A percentile compares a stretch with the other conserved stretches of the same genome.
These are phyloP conservation scores for Netelia fuscicornis DNA, from an alignment of 2,888 invertebrate genomes.

Conservation along the genomic window DNA sequence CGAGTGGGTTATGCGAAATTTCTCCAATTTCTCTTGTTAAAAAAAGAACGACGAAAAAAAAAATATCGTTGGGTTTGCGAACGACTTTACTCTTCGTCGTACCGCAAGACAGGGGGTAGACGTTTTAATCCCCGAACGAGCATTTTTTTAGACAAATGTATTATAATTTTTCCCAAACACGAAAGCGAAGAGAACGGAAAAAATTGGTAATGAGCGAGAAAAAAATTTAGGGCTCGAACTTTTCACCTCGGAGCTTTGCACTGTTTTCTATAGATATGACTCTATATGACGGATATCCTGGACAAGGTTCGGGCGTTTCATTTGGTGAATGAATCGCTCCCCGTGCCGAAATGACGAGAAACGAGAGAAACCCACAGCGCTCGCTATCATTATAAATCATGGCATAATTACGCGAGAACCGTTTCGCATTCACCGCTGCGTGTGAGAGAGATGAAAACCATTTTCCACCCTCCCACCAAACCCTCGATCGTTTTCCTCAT, in stretches of 20 bases:
- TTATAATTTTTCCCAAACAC: constrained; percentile 26
- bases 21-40: constrained; percentile 12
- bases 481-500: constrained; percentile 57
- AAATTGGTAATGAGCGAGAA: constrained; percentile 3
- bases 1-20: constrained; percentile 34
- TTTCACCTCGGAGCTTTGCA: constrained; percentile 35
- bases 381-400: constrained; percentile 81
- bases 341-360: constrained; percentile 59
- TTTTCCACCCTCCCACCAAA: constrained; percentile 39
- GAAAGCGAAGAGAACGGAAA: neutral
- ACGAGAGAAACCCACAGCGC: constrained; percentile 69
- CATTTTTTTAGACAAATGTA: constrained; percentile 9
- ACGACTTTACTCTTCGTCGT: constrained; percentile 11
- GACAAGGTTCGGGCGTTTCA: constrained; percentile 78
- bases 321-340: constrained; percentile 77
- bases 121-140: constrained; percentile 23
- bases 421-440: constrained; percentile 62
- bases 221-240: constrained; percentile 37
- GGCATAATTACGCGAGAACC: constrained; percentile 78
- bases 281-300: constrained; percentile 74
- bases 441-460: constrained; percentile 69
- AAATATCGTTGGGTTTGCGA: constrained; percentile 21
- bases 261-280: constrained; percentile 8
- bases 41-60: neutral
- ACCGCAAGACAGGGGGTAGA: neutral